Percentiles rank a stretch among this genome's conserved stretches.
phyloP scores from a whole-genome alignment of 2,113 vertebrate genomes.

The Mirza zaza region DNA sequence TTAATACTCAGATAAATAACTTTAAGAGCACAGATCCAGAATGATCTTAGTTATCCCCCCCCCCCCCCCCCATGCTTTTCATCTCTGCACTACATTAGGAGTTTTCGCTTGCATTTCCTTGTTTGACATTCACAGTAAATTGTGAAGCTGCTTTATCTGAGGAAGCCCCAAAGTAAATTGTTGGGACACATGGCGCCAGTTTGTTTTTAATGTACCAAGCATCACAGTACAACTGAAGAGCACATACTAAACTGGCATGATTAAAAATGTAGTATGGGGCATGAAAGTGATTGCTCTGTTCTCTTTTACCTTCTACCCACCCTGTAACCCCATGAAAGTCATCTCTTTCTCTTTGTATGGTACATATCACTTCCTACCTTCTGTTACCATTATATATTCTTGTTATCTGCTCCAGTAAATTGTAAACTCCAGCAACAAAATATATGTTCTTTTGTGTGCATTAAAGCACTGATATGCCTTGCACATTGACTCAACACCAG shows the following conservation, averaged over 20 bases:
- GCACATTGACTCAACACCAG: not conserved
- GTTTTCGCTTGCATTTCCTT: constrained; percentile 14
- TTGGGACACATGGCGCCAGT: not conserved
- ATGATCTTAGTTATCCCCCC: not conserved
- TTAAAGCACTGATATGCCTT: not conserved
- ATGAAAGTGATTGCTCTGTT: not conserved
- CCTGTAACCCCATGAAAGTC: not conserved
- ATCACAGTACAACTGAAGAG: not conserved
- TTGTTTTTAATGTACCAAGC: not conserved
- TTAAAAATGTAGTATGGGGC: not conserved
- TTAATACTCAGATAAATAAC: not conserved
- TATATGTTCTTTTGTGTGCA: not conserved
- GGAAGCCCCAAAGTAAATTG: not conserved
- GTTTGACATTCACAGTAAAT: constrained; percentile 3
- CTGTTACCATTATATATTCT: not conserved
- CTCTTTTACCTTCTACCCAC: not conserved
- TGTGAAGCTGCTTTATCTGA: not conserved
- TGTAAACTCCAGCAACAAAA: not conserved
- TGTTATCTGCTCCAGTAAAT: not conserved
- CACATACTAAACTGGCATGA: not conserved
- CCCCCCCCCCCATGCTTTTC: not conserved
- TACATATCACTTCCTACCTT: not conserved
- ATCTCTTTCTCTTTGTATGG: not conserved
- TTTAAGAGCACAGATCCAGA: not conserved
- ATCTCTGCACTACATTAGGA: not conserved